Evolutionary conservation across 2,888 invertebrate species (phyloP), one percentile per base, ranked within the genome.

Genomic region (Orchestes rusci): DNA sequence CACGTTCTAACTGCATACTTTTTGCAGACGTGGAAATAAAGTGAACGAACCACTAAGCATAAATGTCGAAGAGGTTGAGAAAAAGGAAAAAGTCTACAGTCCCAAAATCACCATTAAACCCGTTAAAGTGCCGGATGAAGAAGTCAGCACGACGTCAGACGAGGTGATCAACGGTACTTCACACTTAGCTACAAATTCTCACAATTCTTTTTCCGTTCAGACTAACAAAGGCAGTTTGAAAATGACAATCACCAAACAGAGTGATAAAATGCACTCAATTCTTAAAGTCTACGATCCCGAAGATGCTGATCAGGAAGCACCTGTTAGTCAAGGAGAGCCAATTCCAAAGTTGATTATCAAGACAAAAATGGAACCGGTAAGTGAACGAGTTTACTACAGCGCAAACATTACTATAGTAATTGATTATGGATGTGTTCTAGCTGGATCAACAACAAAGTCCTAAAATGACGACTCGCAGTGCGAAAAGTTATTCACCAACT

Each of bases 31-130:
- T 12, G 45, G 31, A 19, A 40, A 39, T 5, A 50, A 50, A 46
- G 30, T 51, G 2, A 48, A 20, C 30, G 45, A 50, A 39, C 53
- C 53, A 13, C 36, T 53, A 7, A 49, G 39, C 15, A 53, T 53
- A 16, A 42, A 20, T 36, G 39, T 53, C 8, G 57, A 61, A 2
- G 62, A 63, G 32, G 58, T 56, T 28, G 54, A 54, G 2, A 59
- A 60, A 12, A 58, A 54, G 45, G 59, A 59, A 30, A 57, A 58
- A 45, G 42, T 51, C 1, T 61, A 57, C 42, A 62, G 62, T 45
- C 67, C 69, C 17, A 71, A 70, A 61, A 58, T 68, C 29, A 70
- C 63, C 31, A 69, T 70, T 39, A 70, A 71, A 56, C 67, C 69
- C 16, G 59, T 66, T 42, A 61, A 56, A 54, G 56, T 56, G 20